phyloP scores from a whole-genome alignment of 2,113 vertebrate species.

The Elephantulus edwardii region DNA sequence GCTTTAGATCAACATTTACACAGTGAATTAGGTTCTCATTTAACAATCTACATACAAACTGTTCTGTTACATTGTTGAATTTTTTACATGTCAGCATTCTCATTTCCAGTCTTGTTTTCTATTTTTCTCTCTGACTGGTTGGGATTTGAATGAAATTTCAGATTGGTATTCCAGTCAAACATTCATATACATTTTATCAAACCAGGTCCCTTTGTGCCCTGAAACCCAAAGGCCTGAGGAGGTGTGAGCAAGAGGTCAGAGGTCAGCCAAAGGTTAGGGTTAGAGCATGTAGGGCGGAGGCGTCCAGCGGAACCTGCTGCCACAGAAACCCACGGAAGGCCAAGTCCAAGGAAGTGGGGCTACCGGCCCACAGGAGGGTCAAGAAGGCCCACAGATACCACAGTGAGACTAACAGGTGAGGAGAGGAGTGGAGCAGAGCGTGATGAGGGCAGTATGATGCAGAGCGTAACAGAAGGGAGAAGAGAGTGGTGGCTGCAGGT shows the following conservation, averaged over 20 bases:
- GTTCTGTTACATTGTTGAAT: too few relatives aligned
- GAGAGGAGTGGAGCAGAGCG: neutral
- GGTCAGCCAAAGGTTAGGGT: neutral
- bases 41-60: too few relatives aligned
- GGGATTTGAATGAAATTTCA: too few relatives aligned
- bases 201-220: neutral
- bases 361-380: neutral
- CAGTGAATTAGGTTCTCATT: too few relatives aligned
- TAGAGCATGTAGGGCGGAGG: neutral
- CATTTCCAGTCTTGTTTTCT: too few relatives aligned
- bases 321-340: neutral
- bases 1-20: too few relatives aligned
- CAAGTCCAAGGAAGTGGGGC: neutral
- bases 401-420: neutral
- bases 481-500: neutral
- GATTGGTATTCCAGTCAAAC: too few relatives aligned
- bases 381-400: fast-evolving
- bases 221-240: neutral
- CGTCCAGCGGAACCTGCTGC: neutral
- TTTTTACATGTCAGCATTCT: too few relatives aligned
- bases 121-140: too few relatives aligned
- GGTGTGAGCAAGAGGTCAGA: too few relatives aligned
- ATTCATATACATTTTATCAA: neutral
- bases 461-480: neutral
- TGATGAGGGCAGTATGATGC: neutral